Base-by-base conservation (phyloP, 2,888 invertebrate genomes). In the Heliothis peltigera region DNA sequence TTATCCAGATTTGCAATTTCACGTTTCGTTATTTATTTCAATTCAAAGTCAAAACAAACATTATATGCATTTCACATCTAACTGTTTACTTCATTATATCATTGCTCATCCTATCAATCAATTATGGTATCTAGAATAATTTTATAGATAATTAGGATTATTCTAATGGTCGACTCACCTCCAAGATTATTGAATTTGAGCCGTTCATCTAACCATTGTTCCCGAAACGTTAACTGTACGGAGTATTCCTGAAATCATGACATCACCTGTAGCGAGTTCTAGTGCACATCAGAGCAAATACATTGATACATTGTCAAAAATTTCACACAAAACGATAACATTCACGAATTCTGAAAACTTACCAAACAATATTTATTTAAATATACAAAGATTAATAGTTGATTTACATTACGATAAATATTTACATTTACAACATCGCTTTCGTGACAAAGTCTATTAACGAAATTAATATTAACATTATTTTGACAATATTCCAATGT, bases 181-280 rank as follows among this genome's bases (percentile, higher is more conserved):
- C 97, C 97, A 84, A 97, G 97, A 94, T 98, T 98, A 91, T 98
- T 97, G 92, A 98, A 98, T 91, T 97, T 97, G 76, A 98, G 96
- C 84, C 99, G 96, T 92, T 98, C 98, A 92, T 99, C 99, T 89
- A 98, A 95, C 99, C 99, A 99, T 95, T 99, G 98, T 92, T 99
- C 99, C 91, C 99, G 97, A 96, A 99, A 99, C 82, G 99, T 99
- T 89, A 99, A 96, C 95, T 99, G 99, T 86, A 99, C 98, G 89
- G 98, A 98, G 96, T 99, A 99, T 96, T 99, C 99, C 98, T 98
- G 96, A 85, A 96, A 96, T 90, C 78, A 82, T 59, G 5, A 66
- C 21, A 53, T 32, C 6, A 63, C 21, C 60, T 79, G 64, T 77
- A 79, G 62, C 32, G 17, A 49, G 44, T 43, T 46, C 55, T 64